Conservation (phyloP, 2,113 vertebrate species). For the Labeo rohita region DNA sequence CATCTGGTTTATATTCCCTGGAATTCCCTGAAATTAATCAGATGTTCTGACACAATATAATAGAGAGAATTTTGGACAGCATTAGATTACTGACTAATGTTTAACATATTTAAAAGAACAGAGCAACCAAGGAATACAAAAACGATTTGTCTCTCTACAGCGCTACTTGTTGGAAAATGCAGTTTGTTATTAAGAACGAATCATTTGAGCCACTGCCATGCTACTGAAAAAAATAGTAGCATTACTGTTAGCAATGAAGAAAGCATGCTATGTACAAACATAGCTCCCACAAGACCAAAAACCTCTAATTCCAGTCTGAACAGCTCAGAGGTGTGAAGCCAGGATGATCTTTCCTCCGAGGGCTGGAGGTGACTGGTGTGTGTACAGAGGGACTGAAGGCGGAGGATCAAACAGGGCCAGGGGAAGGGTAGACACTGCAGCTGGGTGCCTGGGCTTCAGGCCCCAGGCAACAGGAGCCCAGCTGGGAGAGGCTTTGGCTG, state of each 20-base stretch:
- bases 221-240: background rate
- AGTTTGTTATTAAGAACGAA: background rate
- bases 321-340: conserved; percentile 28
- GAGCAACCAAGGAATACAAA: background rate
- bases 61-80: background rate
- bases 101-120: background rate
- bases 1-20: background rate
- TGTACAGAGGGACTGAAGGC: conserved; percentile 60
- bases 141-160: background rate
- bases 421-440: conserved; percentile 77
- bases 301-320: background rate
- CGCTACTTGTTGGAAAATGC: background rate
- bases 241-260: background rate
- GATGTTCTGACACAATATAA: background rate
- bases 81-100: background rate
- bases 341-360: conserved; percentile 23
- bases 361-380: conserved; percentile 35
- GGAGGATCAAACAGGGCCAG: conserved; percentile 70
- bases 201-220: background rate
- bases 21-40: background rate
- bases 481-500: conserved; percentile 73
- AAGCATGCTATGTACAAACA: background rate
- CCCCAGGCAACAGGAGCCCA: conserved; percentile 70
- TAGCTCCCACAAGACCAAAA: conserved; percentile 10
- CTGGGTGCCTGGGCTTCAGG: conserved; percentile 66